Base-by-base conservation (phyloP, 2,888 invertebrate genomes). In the Hypsopygia costalis region DNA sequence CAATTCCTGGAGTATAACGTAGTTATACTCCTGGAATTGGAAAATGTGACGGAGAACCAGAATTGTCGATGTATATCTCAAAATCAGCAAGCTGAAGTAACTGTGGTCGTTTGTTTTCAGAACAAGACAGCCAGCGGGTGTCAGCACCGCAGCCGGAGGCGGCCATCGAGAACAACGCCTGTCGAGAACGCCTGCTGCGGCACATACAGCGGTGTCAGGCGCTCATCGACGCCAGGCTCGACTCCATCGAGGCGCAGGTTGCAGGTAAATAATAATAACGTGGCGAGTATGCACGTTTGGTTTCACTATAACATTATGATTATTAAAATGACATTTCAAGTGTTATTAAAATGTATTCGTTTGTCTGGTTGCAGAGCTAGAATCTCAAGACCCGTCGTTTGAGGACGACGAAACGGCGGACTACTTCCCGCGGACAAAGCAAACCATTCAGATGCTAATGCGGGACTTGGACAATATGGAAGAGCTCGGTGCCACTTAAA, bases 191-290 rank as follows among this genome's bases (percentile, higher is more conserved):
- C 40, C 85, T 97, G 36, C 81, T 96, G 50, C 92, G 94, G 16
- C 95, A 96, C 66, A 91, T 97, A 39, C 91, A 92, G 58, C 92
- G 94, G 50, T 93, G 93, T 62, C 95, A 96, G 70, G 90, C 91
- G 44, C 86, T 93, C 42, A 90, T 96, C 22, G 93, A 95, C 69
- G 91, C 92, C 0, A 76, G 94, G 29, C 89, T 97, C 32, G 92
- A 92, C 54, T 91, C 92, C 36, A 92, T 96, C 37, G 95, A 95
- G 77, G 91, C 92, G 6, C 93, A 95, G 73, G 91, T 96, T 45
- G 91, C 92, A 52, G 93, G 94, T 90, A 69, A 31, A 10, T 4
- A 11, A 11, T 9, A 10, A 10, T 30, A 10, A 6, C n/a, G n/a
- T n/a, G n/a, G n/a, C n/a, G n/a, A n/a, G n/a, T n/a, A n/a, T n/a